phyloP scores from a whole-genome alignment of 2,113 vertebrate species.

The Gasterosteus nipponicus region DNA sequence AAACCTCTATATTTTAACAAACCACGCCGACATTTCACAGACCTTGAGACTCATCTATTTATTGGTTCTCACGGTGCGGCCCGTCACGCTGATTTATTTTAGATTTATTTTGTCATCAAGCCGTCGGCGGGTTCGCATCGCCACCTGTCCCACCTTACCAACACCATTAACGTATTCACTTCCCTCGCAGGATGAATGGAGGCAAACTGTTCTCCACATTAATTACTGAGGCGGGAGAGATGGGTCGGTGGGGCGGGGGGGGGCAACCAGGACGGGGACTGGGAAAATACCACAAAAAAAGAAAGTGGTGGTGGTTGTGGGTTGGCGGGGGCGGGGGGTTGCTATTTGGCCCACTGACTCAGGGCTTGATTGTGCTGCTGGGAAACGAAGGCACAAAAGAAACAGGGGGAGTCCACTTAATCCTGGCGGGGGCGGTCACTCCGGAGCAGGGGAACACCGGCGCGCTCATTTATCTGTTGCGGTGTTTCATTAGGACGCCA shows the following conservation, averaged over 20 bases:
- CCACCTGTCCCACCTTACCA: constrained; percentile 47
- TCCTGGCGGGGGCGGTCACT: constrained; percentile 66
- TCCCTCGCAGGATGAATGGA: constrained; percentile 27
- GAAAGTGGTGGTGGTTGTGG: constrained; percentile 19
- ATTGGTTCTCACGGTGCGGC: constrained; percentile 43
- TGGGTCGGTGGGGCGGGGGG: too few species aligned
- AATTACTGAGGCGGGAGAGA: constrained; percentile 23
- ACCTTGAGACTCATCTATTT: constrained; percentile 9
- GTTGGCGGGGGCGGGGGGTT: neutral
- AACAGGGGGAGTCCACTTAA: constrained; percentile 80
- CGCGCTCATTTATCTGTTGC: constrained; percentile 56
- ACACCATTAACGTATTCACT: constrained; percentile 42
- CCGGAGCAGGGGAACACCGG: constrained; percentile 54
- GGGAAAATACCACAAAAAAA: constrained; percentile 23
- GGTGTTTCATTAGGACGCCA: constrained; percentile 73
- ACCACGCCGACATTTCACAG: neutral
- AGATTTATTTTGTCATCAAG: constrained; percentile 22
- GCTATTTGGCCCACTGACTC: constrained; percentile 48
- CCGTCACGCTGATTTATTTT: constrained; percentile 26
- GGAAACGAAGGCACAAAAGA: constrained; percentile 76
- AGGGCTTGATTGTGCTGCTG: constrained; percentile 60
- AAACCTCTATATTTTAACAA: neutral
- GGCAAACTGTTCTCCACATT: constrained; percentile 40
- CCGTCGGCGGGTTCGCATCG: neutral
- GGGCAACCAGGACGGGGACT: neutral